Conservation (phyloP, 2,888 invertebrate species). For the Pachydiplax longipennis region DNA sequence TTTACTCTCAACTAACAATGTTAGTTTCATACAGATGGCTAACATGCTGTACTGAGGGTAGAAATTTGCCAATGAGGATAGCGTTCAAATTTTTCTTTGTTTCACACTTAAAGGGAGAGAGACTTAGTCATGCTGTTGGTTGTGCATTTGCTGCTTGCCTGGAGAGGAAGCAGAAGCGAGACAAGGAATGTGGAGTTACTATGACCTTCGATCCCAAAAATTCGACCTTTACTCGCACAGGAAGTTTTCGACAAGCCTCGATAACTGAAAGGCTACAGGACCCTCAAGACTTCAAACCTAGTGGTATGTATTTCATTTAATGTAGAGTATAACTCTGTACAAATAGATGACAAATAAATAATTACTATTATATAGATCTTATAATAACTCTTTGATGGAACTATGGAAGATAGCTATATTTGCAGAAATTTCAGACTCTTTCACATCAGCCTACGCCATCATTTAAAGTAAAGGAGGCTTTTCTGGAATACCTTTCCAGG, state of each 20-base stretch:
- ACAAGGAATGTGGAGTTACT: conserved; percentile 93
- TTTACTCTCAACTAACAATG: background rate
- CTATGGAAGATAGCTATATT: too few species aligned
- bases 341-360: too few species aligned
- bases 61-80: too few species aligned
- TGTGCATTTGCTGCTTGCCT: conserved; percentile 99
- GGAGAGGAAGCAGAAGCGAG: conserved; percentile 95
- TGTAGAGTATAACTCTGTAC: background rate
- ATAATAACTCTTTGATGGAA: too few species aligned
- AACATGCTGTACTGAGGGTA: too few species aligned
- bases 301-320: conserved; percentile 49
- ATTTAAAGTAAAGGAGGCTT: too few species aligned
- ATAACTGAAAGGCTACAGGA: conserved; percentile 79
- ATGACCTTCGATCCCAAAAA: conserved; percentile 91
- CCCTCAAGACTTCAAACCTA: conserved; percentile 65
- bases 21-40: background rate
- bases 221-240: conserved; percentile 90
- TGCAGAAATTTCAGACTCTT: too few species aligned
- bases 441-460: too few species aligned
- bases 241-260: conserved; percentile 87
- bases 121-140: conserved; percentile 98
- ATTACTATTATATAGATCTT: too few species aligned
- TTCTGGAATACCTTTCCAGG: too few species aligned
- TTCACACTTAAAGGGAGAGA: conserved; percentile 75
- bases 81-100: too few species aligned